Evolutionary conservation across 2,797 vertebrate species (phyloP), one percentile per base, ranked within the genome.

Genomic region (Gambelia wislizenii): DNA sequence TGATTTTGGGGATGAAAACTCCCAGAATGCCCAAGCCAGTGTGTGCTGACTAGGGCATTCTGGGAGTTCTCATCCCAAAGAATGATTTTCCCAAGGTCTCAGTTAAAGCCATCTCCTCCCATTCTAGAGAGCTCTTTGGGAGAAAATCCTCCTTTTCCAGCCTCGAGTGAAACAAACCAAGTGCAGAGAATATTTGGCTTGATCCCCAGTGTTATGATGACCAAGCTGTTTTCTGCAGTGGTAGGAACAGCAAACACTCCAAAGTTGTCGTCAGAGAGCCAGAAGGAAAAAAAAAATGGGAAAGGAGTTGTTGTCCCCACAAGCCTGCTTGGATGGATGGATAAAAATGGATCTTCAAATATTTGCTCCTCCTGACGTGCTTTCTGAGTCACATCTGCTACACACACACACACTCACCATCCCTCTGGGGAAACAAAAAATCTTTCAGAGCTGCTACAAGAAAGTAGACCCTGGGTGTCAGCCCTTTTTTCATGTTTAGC

Each of bases 341-440:
- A 87, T 92, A 95, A 90, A 95, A 91, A 91, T 42, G 74, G 84
- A 81, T 92, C 90, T 94, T 94, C 91, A 96, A 95, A 95, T 95
- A 95, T 96, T 96, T 96, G 94, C 83, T 93, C 86, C 86, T 36
- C 85, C 89, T 42, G 9, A 89, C 25, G 0, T 81, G 69, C 70
- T 87, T 87, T 81, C 47, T 7, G 64, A 88, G 91, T 87, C 87
- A 80, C 93, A 90, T 91, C 76, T 89, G 89, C 91, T 54, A 30
- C 6, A 56, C 44, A 18, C 0, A 70, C 88, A 30, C 75, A 87
- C 0, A 0, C 61, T 83, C 83, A 27, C 52, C 52, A 54, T 54
- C 52, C 52, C 52, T 54, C 56, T 59, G 56, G 56, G 18, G 16
- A 6, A 22, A 56, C 18, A 54, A 54, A 56, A 20, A 54, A 54